Base-by-base conservation (phyloP, 2,888 invertebrate genomes). In the Gymnoscelis rufifasciata region DNA sequence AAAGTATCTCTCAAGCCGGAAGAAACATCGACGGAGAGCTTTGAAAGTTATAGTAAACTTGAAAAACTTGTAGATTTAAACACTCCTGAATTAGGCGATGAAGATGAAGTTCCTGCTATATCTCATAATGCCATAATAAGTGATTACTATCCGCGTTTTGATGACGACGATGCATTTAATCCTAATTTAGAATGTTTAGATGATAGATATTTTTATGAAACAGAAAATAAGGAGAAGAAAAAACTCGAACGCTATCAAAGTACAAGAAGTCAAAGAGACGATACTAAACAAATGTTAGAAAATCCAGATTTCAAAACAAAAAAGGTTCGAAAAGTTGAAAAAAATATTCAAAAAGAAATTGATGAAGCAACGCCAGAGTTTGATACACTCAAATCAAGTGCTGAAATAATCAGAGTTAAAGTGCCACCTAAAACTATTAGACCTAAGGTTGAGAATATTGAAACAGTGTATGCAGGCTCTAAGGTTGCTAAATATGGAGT, bases 81-180 rank as follows among this genome's bases (percentile, higher is more conserved):
- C 19, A 39, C 51, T 24, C 60, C 64, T 13, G 61, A 65, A 42
- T 36, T 68, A 45, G 61, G 58, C 5, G 43, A 49, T 37, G 71
- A 74, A 59, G 59, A 69, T 36, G 39, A 52, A 24, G 42, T 71
- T n/a, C 59, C 64, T 12, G 59, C 57, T 38, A 49, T 66, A 7
- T 43, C 52, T 13, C 60, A 61, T 7, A 68, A 76, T 38, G 62
- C 64, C 11, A 56, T 76, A 1, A 53, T 71, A 3, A 70, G 77
- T 3, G 84, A 86, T 43, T 87, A 84, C 41, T 84, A 80, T 40
- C 86, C 86, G 0, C 64, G 74, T 40, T 87, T 87, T 29, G 66
- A 64, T 23, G 79, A 78, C 7, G 74, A 67, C 44, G 53, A 62
- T 6, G 66, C 66, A 29, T 64, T 65, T 14, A 56, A 23, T 2